phyloP scores from a whole-genome alignment of 2,888 invertebrate species.

The Caenorhabditis panamensis region DNA sequence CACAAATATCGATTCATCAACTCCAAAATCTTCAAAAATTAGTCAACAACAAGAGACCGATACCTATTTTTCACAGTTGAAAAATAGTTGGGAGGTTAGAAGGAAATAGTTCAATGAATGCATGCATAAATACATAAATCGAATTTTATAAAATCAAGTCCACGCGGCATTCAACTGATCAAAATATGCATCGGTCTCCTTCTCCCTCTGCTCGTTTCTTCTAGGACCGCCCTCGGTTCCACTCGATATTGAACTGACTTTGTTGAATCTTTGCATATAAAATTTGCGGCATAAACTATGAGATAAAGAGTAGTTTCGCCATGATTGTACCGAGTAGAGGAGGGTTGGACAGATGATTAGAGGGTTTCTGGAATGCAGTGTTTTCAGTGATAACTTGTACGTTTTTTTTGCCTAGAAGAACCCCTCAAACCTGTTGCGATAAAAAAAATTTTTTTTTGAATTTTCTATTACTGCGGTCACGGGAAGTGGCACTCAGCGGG shows the following conservation, averaged over 20 bases:
- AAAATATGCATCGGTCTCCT: slow-evolving; percentile 48
- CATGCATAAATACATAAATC: too few relatives aligned
- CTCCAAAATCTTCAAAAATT: neutral
- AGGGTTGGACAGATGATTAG: slow-evolving; percentile 47
- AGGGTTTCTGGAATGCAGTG: slow-evolving; percentile 39
- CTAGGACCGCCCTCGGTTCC: neutral
- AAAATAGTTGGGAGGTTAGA: slow-evolving; percentile 21
- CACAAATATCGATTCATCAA: neutral
- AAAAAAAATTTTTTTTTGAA: too few relatives aligned
- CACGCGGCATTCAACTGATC: slow-evolving; percentile 45
- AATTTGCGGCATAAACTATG: neutral
- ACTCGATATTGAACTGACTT: slow-evolving; percentile 33
- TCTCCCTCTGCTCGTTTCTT: neutral
- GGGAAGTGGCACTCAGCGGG: too few relatives aligned
- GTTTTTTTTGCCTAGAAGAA: too few relatives aligned
- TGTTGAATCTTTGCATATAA: neutral
- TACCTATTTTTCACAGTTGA: slow-evolving; percentile 33
- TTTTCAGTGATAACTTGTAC: neutral
- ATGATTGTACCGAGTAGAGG: slow-evolving; percentile 20
- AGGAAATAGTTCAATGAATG: neutral
- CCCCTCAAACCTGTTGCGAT: too few relatives aligned
- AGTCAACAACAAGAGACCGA: slow-evolving; percentile 26
- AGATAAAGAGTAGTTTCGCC: slow-evolving; percentile 23
- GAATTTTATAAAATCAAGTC: too few relatives aligned
- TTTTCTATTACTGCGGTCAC: too few relatives aligned